A percentile compares a stretch with the other conserved stretches of the same genome.
Conservation (phyloP, 2,888 invertebrate genomes). For the Nematopogon swammerdamellus region DNA sequence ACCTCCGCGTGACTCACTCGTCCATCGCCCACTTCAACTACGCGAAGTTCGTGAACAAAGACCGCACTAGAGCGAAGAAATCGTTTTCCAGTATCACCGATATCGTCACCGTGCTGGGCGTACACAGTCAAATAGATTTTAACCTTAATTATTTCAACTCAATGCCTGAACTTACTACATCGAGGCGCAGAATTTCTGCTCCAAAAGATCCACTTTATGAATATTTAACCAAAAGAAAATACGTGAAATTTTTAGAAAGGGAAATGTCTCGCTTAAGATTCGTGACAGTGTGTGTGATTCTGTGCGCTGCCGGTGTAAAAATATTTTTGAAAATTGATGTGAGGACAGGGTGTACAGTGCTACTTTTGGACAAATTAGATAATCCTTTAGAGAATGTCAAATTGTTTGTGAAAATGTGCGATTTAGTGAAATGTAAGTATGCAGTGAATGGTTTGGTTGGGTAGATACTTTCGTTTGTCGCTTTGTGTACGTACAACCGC, state of each 20-base stretch:
- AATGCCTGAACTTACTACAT: not conserved
- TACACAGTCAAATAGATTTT: conserved; percentile 30
- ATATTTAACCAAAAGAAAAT: not conserved
- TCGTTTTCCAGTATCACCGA: conserved; percentile 24
- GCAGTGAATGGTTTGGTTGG: too few relatives aligned
- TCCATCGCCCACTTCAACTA: conserved; percentile 42
- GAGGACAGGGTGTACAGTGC: not conserved
- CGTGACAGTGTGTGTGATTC: not conserved
- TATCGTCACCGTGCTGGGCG: conserved; percentile 34
- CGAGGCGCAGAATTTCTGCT: not conserved
- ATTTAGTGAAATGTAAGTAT: too few relatives aligned
- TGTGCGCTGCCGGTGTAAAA: not conserved
- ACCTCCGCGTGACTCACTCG: conserved; percentile 21
- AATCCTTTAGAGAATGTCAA: too few relatives aligned
- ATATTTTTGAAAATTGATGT: not conserved
- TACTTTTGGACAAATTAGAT: not conserved
- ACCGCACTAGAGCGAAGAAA: conserved; percentile 24
- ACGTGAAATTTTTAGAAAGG: not conserved
- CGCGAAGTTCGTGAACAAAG: conserved; percentile 34
- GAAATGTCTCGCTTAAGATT: not conserved
- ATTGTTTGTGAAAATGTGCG: too few relatives aligned
- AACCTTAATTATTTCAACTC: not conserved
- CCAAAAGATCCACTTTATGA: not conserved
- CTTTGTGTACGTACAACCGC: too few relatives aligned
- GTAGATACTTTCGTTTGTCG: too few relatives aligned